Percentiles rank a stretch among this genome's conserved stretches.
These are phyloP conservation scores for Heterodera carotae DNA, from an alignment of 1,140 invertebrate genomes.

Conservation along the genomic window DNA sequence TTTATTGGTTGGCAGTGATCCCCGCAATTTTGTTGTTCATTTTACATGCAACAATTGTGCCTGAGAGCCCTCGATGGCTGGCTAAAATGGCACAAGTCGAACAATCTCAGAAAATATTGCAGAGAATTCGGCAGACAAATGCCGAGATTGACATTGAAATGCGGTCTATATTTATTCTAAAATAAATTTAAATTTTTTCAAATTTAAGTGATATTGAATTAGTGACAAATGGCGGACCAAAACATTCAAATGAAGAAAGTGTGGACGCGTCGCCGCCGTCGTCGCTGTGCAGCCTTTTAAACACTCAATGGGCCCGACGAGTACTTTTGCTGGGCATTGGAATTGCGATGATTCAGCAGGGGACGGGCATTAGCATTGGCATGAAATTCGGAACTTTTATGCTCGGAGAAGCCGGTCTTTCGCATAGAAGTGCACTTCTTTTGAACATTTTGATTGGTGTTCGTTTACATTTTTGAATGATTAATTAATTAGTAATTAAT, in stretches of 20 bases:
- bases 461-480: no score
- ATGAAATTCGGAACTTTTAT: constrained; percentile 21
- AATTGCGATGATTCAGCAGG: constrained; percentile 8
- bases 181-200: not conserved
- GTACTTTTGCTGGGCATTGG: constrained; percentile 24
- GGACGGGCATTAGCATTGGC: constrained; percentile 11
- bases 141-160: constrained; percentile 15
- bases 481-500: no score
- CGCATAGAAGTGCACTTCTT: not conserved
- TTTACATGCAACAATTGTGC: constrained; percentile 8
- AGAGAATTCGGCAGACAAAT: constrained; percentile 7
- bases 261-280: not conserved
- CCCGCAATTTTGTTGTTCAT: constrained; percentile 7
- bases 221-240: not conserved
- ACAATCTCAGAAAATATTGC: constrained; percentile 9
- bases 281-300: not conserved
- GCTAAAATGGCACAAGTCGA: not conserved
- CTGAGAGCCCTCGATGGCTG: constrained; percentile 28
- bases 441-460: constrained; percentile 5
- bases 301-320: not conserved
- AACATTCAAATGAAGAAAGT: constrained; percentile 19
- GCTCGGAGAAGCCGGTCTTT: constrained; percentile 13
- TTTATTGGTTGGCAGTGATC: constrained; percentile 11
- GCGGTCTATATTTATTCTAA: not conserved
- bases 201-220: not conserved